These are phyloP conservation scores for Fistularia commersonii DNA, from an alignment of 2,797 vertebrate species.

Conservation along the genomic window DNA sequence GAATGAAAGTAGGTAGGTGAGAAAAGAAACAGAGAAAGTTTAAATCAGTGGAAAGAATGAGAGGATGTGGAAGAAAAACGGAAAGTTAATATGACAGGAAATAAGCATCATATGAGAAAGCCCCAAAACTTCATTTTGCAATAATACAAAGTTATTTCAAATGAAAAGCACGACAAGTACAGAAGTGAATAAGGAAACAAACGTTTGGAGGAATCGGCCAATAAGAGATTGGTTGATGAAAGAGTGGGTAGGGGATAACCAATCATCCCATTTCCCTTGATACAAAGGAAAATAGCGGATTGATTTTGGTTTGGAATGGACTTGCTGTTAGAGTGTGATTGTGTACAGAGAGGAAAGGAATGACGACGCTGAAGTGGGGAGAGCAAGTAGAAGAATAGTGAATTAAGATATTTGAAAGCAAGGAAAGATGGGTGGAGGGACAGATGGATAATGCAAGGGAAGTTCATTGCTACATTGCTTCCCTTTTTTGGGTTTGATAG, in stretches of 20 bases:
- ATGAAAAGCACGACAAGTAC: conserved; percentile 11
- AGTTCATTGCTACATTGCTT: conserved; percentile 16
- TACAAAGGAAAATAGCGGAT: conserved; percentile 6
- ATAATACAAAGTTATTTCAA: conserved; percentile 35
- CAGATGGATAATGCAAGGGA: conserved; percentile 3
- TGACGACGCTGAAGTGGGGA: neutral
- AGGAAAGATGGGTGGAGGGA: neutral
- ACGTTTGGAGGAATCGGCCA: too few species aligned
- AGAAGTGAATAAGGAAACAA: neutral
- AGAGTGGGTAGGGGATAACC: neutral
- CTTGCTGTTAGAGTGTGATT: neutral
- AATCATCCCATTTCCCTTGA: neutral
- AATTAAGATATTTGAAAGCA: conserved; percentile 1
- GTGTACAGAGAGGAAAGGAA: neutral
- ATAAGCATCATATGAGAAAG: conserved; percentile 5
- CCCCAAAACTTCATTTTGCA: conserved; percentile 6
- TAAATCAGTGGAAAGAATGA: conserved; percentile 28
- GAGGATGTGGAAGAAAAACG: conserved; percentile 6
- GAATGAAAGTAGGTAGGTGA: conserved; percentile 4
- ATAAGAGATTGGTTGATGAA: neutral
- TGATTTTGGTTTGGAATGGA: conserved; percentile 10
- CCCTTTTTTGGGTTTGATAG: conserved; percentile 4
- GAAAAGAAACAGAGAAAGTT: conserved; percentile 1
- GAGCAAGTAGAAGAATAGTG: conserved; percentile 2
- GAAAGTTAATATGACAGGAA: neutral